Evolutionary conservation across 2,797 vertebrate species (phyloP).

Genomic region (Pitangus sulphuratus): DNA sequence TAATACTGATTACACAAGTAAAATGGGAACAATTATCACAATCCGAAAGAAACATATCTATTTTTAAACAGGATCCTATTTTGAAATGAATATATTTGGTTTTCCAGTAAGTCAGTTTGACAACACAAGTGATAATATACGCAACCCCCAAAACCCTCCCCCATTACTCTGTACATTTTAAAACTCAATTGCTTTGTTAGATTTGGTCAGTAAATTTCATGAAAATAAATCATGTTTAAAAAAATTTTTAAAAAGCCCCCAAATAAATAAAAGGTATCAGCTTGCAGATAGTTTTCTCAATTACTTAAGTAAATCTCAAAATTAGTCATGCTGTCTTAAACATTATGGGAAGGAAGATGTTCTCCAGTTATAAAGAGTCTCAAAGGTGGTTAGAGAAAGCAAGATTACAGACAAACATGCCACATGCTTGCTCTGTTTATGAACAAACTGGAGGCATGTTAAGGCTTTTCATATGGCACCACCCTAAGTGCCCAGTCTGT

Average conservation of each 20-base stretch:
- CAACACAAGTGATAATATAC: not conserved
- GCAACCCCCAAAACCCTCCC: not conserved
- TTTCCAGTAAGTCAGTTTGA: not conserved
- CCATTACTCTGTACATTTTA: not conserved
- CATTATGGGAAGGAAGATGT: rapidly evolving
- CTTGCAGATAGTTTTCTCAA: not conserved
- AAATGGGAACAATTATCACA: not conserved
- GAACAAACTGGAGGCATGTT: not conserved
- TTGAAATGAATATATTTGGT: not conserved
- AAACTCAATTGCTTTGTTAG: not conserved
- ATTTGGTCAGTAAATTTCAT: not conserved
- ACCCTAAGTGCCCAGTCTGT: not conserved
- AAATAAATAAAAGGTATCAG: not conserved
- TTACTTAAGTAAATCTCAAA: not conserved
- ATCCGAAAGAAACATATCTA: rapidly evolving
- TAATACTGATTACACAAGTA: not conserved
- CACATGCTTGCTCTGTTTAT: not conserved
- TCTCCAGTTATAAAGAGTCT: not conserved
- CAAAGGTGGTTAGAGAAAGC: not conserved
- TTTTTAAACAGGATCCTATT: not conserved
- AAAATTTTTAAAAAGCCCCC: not conserved
- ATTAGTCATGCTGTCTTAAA: not conserved
- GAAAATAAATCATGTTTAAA: not conserved
- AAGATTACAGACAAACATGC: not conserved
- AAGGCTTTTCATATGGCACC: not conserved